Conservation (phyloP, 2,888 invertebrate genomes). For the Cephus rjabovi region DNA sequence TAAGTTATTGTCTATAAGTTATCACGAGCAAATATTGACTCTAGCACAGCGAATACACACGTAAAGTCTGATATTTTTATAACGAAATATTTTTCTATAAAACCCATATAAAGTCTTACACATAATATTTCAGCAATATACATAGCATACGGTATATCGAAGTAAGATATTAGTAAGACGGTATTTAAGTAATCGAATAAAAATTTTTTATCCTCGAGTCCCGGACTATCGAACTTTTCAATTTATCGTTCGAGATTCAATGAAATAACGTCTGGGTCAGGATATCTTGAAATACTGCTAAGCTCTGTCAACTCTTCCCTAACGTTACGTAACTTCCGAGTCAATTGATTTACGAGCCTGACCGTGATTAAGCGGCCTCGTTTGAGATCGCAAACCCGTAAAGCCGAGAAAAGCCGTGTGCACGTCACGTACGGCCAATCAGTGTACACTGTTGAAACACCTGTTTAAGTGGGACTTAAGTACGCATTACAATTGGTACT, state of each 20-base stretch:
- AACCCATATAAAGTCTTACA: neutral
- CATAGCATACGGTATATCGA: neutral
- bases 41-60: neutral
- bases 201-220: neutral
- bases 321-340: neutral
- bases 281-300: neutral
- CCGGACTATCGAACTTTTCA: neutral
- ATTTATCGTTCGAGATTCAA: neutral
- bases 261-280: neutral
- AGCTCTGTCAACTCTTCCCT: constrained; percentile 3
- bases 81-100: neutral
- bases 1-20: neutral
- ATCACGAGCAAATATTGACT: neutral
- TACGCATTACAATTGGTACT: neutral
- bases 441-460: neutral
- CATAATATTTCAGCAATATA: neutral
- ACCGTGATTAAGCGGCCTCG: constrained; percentile 20
- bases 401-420: neutral
- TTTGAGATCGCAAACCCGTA: constrained; percentile 6
- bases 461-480: neutral
- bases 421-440: constrained; percentile 5
- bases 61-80: neutral
- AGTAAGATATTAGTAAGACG: neutral
- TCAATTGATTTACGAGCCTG: constrained; percentile 27
- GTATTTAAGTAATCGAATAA: neutral